phyloP scores from a whole-genome alignment of 2,113 vertebrate species.

The Paramormyrops kingsleyae region DNA sequence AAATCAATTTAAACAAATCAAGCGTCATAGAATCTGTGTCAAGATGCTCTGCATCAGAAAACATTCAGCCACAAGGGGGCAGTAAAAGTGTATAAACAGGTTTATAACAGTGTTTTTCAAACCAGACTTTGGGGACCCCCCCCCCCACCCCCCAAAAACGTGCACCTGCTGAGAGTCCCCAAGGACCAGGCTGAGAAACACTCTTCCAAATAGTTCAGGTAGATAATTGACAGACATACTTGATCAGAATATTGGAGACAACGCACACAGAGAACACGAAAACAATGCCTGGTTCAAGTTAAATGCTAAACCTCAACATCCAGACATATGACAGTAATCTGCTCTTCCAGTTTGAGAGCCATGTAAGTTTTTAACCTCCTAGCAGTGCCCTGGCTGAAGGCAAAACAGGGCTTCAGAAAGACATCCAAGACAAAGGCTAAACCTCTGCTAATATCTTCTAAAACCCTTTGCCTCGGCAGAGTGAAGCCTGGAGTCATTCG shows the following conservation, averaged over 20 bases:
- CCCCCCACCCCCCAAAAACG: not conserved
- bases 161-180: not conserved
- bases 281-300: not conserved
- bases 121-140: not conserved
- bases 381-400: not conserved
- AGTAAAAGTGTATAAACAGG: not conserved
- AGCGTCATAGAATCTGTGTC: not conserved
- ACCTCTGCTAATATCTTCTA: not conserved
- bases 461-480: not conserved
- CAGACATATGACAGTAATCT: not conserved
- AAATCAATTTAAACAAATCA: not conserved
- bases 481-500: not conserved
- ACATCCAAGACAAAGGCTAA: not conserved
- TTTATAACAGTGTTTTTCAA: not conserved
- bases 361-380: not conserved
- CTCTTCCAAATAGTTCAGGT: not conserved
- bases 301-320: not conserved
- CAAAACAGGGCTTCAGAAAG: not conserved
- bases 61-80: not conserved
- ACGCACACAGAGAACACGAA: not conserved
- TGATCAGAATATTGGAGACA: not conserved
- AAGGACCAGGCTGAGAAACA: not conserved
- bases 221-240: not conserved
- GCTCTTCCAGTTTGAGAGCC: not conserved
- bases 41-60: not conserved